Conservation (phyloP, 64 coral and sea anemone species). For the Trachythela sp. region DNA sequence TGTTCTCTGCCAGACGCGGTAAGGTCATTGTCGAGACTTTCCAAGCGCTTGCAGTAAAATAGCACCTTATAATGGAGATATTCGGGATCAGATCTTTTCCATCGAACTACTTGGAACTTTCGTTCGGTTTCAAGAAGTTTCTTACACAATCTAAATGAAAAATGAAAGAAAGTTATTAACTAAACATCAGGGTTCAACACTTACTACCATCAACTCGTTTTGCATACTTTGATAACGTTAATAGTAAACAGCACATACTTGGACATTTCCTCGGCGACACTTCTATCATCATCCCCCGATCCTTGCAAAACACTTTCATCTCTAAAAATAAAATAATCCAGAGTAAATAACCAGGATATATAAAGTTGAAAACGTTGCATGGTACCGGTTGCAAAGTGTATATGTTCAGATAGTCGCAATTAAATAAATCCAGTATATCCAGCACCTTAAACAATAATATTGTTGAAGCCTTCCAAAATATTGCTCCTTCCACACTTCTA, state of each 20-base stretch:
- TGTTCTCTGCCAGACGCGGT: not conserved
- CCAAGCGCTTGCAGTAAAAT: not conserved
- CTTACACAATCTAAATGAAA: not conserved
- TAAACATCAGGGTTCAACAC: not conserved
- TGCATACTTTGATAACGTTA: not conserved
- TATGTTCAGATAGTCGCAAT: not conserved
- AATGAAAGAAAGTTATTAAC: not conserved
- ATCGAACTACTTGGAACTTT: not conserved
- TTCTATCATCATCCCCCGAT: not conserved
- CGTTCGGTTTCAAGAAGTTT: not conserved
- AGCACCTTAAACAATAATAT: constrained; percentile 14
- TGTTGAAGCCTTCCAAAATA: constrained; percentile 1
- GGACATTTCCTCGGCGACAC: not conserved
- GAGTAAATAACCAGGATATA: not conserved
- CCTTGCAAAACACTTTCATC: constrained; percentile 14
- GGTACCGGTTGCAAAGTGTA: not conserved
- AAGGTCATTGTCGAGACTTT: not conserved
- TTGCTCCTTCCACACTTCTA: not conserved
- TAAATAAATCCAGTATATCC: too few relatives aligned
- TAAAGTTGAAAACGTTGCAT: not conserved
- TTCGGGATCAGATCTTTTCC: constrained; percentile 1
- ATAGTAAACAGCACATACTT: not conserved
- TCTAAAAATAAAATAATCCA: not conserved
- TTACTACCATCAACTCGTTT: not conserved
- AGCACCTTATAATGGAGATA: not conserved